Conservation (phyloP, 2,888 invertebrate genomes). For the Andrena chrysosceles region DNA sequence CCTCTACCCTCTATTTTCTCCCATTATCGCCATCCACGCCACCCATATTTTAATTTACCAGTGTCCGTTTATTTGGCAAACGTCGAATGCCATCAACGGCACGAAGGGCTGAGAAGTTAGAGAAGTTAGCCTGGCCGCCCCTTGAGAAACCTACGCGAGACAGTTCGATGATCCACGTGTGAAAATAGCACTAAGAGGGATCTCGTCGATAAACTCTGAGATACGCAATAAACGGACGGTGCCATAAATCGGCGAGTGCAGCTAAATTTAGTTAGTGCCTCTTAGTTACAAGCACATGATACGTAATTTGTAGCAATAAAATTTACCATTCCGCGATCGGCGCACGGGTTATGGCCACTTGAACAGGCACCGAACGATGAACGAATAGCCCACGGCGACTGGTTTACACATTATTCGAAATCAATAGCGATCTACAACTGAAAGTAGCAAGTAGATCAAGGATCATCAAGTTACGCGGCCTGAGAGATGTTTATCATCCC, state of each 20-base stretch:
- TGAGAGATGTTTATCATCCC: conserved; percentile 41
- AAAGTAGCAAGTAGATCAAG: conserved; percentile 59
- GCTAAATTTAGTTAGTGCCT: conserved; percentile 3
- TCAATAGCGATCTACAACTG: conserved; percentile 54
- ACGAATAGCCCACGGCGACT: conserved; percentile 33
- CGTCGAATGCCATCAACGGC: conserved; percentile 17
- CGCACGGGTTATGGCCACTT: neutral
- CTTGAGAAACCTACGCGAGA: conserved; percentile 46
- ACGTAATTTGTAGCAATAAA: conserved; percentile 14
- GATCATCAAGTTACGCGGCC: conserved; percentile 50
- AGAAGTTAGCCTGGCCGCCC: conserved; percentile 45
- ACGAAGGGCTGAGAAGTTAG: neutral
- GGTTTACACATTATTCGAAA: conserved; percentile 46
- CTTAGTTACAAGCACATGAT: conserved; percentile 2
- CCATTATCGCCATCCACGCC: conserved; percentile 7
- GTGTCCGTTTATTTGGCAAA: conserved; percentile 43
- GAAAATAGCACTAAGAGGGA: conserved; percentile 3
- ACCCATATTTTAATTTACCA: conserved; percentile 55
- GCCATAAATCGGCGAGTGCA: neutral
- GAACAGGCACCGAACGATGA: conserved; percentile 4
- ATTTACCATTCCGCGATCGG: conserved; percentile 1
- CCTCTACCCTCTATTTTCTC: conserved; percentile 10
- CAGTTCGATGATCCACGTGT: conserved; percentile 22
- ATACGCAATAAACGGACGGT: conserved; percentile 4
- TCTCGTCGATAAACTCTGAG: conserved; percentile 39